Evolutionary conservation across 2,797 vertebrate genomes (phyloP).

Genomic region (Pelodytes ibericus): DNA sequence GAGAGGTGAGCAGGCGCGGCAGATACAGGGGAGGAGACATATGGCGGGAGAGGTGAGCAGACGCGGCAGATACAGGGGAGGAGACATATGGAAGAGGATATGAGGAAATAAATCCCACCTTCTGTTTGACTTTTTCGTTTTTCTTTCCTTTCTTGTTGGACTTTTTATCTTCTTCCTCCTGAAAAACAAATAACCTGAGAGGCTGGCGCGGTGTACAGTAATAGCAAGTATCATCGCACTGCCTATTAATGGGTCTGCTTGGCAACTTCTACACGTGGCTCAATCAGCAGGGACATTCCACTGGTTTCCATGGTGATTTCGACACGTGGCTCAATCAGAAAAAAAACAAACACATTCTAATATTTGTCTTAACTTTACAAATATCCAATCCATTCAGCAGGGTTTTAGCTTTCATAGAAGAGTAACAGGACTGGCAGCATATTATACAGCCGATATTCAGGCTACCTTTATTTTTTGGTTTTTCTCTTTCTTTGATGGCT

Average conservation of each 20-base stretch:
- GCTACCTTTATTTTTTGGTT: slow-evolving; percentile 67
- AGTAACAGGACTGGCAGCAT: neutral
- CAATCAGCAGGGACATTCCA: too few species aligned
- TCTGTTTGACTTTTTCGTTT: slow-evolving; percentile 58
- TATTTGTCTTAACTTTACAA: too few species aligned
- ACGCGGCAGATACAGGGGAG: neutral
- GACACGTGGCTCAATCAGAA: too few species aligned
- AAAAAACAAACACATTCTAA: too few species aligned
- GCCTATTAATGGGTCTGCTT: too few species aligned
- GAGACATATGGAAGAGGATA: too few species aligned
- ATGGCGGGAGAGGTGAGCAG: neutral
- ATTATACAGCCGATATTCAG: neutral
- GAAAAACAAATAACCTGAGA: neutral
- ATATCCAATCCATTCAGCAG: too few species aligned
- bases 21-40: neutral
- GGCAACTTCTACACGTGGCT: too few species aligned
- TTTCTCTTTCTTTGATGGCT: slow-evolving; percentile 63
- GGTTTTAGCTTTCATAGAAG: neutral
- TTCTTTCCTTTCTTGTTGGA: slow-evolving; percentile 59
- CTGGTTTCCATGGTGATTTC: too few species aligned
- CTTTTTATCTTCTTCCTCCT: slow-evolving; percentile 62
- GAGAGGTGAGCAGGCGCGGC: neutral
- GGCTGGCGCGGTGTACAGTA: too few species aligned
- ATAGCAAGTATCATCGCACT: too few species aligned
- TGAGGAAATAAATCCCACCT: too few species aligned